Conservation (phyloP, 2,113 vertebrate species). For the Butorides virescens region DNA sequence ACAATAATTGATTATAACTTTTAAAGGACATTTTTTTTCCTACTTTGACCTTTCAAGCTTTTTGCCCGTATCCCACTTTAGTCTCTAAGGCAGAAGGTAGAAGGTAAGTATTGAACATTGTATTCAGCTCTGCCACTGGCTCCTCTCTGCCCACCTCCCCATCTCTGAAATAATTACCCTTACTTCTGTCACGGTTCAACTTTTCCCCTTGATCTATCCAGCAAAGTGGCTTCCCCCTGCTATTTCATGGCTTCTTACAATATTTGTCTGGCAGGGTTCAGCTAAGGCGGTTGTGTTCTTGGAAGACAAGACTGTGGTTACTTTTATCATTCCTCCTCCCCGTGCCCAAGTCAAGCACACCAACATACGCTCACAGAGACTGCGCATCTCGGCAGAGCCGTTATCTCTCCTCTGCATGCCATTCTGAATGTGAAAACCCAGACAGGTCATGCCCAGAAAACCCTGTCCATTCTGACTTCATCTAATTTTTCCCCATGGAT, state of each 20-base stretch:
- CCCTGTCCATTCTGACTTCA: not conserved
- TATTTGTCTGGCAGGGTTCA: not conserved
- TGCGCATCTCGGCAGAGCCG: not conserved
- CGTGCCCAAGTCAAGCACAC: not conserved
- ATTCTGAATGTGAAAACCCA: not conserved
- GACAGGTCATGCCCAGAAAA: not conserved
- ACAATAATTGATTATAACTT: not conserved
- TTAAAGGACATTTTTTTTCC: not conserved
- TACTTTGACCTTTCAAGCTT: not conserved
- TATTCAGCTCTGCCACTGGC: not conserved
- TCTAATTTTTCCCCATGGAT: not conserved
- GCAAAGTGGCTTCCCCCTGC: not conserved
- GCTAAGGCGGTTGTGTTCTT: not conserved
- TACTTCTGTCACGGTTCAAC: not conserved
- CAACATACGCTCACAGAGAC: fast-evolving
- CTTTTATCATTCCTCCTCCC: not conserved
- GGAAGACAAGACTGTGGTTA: not conserved
- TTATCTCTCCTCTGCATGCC: not conserved
- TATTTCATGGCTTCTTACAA: not conserved
- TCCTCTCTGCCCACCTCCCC: not conserved
- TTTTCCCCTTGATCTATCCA: not conserved
- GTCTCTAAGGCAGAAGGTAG: not conserved
- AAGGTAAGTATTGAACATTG: not conserved
- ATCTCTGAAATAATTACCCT: not conserved
- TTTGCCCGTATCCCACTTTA: not conserved